These are phyloP conservation scores for Habroteleia sp. DNA, from an alignment of 2,888 invertebrate species.

Conservation along the genomic window DNA sequence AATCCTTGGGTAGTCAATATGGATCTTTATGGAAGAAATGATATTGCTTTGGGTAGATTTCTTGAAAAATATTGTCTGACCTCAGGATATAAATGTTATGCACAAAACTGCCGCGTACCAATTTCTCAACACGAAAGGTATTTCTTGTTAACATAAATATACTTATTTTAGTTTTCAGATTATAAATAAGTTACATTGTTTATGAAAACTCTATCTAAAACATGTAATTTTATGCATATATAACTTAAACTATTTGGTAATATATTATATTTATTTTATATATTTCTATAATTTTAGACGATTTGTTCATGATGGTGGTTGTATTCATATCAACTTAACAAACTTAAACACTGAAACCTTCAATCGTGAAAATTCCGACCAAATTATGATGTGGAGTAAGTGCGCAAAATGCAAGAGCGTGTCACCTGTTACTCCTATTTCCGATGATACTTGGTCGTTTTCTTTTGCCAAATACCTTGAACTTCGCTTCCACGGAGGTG, in stretches of 20 bases:
- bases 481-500: slow-evolving; percentile 89
- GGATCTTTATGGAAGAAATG: slow-evolving; percentile 97
- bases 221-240: neutral
- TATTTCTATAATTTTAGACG: slow-evolving; percentile 62
- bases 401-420: slow-evolving; percentile 87
- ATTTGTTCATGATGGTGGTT: slow-evolving; percentile 95
- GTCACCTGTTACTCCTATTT: slow-evolving; percentile 89
- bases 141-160: neutral
- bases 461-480: slow-evolving; percentile 96
- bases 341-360: slow-evolving; percentile 82
- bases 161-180: too few species aligned
- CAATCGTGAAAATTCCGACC: slow-evolving; percentile 80
- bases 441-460: slow-evolving; percentile 89
- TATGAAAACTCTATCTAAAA: slow-evolving; percentile 2
- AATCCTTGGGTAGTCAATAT: slow-evolving; percentile 95
- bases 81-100: slow-evolving; percentile 90
- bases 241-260: too few species aligned
- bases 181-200: too few species aligned
- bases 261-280: neutral
- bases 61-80: slow-evolving; percentile 96
- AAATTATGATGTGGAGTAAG: slow-evolving; percentile 92
- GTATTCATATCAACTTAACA: slow-evolving; percentile 88
- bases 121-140: slow-evolving; percentile 77
- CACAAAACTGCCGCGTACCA: slow-evolving; percentile 80
- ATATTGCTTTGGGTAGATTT: slow-evolving; percentile 96